A percentile compares a stretch with the other conserved stretches of the same genome.
Evolutionary conservation across 2,888 invertebrate genomes (phyloP).

Genomic region (Leptopilina myrica): DNA sequence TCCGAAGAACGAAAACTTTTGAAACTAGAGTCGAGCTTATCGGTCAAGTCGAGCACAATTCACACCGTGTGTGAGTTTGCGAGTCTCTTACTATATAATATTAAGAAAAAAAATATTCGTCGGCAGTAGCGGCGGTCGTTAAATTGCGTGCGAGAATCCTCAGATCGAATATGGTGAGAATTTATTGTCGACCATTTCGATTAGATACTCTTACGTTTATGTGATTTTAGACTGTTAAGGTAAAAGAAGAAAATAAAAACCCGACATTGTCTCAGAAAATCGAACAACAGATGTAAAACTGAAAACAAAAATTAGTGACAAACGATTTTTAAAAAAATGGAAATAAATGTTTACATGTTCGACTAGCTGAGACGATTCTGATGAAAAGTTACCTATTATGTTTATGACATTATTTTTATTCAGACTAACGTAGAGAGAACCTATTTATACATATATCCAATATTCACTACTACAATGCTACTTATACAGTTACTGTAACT

Average conservation of each 20-base stretch:
- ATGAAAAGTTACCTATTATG: conserved; percentile 74
- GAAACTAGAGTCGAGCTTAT: conserved; percentile 22
- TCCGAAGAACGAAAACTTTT: conserved; percentile 18
- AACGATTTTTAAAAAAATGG: conserved; percentile 28
- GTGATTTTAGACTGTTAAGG: conserved; percentile 73
- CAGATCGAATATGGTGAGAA: conserved; percentile 47
- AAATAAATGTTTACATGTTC: conserved; percentile 8
- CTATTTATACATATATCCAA: conserved; percentile 69
- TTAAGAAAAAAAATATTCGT: background rate
- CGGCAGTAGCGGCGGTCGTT: conserved; percentile 27
- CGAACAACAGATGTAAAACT: conserved; percentile 21
- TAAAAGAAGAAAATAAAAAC: conserved; percentile 45
- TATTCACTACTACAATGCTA: conserved; percentile 57
- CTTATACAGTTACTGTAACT: conserved; percentile 34
- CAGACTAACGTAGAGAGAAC: conserved; percentile 69
- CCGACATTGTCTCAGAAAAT: conserved; percentile 58
- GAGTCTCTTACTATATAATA: conserved; percentile 45
- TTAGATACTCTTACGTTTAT: conserved; percentile 71
- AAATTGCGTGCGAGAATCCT: conserved; percentile 52
- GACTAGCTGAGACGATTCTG: conserved; percentile 61
- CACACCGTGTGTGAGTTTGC: conserved; percentile 25
- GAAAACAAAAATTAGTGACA: too few relatives aligned
- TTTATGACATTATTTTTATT: conserved; percentile 71
- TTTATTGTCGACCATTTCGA: conserved; percentile 55
- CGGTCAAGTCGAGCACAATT: conserved; percentile 25